Percentiles rank a stretch among this genome's conserved stretches.
Evolutionary conservation across 2,113 vertebrate genomes (phyloP).

Genomic region (Scortum barcoo): DNA sequence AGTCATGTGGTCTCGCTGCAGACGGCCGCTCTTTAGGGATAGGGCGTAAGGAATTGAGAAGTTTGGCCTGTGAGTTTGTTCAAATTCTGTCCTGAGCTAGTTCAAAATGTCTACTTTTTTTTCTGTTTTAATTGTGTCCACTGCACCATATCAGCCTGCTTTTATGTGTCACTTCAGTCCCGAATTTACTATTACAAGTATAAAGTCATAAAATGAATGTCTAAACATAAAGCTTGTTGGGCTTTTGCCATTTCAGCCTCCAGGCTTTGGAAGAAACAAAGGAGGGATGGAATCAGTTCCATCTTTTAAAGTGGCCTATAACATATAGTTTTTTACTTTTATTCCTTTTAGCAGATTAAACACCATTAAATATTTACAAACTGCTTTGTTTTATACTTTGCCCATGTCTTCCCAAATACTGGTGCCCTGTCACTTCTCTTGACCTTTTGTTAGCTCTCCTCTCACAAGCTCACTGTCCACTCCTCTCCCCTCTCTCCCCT

Average conservation of each 20-base stretch:
- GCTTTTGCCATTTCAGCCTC: not conserved
- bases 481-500: constrained; percentile 22
- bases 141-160: not conserved
- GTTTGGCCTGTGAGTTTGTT: not conserved
- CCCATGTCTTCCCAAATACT: not conserved
- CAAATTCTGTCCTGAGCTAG: not conserved
- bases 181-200: not conserved
- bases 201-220: not conserved
- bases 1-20: constrained; percentile 11
- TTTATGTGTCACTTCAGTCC: not conserved
- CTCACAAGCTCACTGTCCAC: constrained; percentile 47
- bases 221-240: not conserved
- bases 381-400: constrained; percentile 8
- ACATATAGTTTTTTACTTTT: not conserved
- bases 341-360: not conserved
- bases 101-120: not conserved
- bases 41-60: constrained; percentile 29
- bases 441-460: not conserved
- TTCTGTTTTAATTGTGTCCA: not conserved
- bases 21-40: constrained; percentile 16
- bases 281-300: not conserved
- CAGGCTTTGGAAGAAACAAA: constrained; percentile 9
- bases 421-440: constrained; percentile 22
- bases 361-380: not conserved
- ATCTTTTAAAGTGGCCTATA: not conserved